Conservation (phyloP, 2,797 vertebrate genomes). For the Cuniculus paca region DNA sequence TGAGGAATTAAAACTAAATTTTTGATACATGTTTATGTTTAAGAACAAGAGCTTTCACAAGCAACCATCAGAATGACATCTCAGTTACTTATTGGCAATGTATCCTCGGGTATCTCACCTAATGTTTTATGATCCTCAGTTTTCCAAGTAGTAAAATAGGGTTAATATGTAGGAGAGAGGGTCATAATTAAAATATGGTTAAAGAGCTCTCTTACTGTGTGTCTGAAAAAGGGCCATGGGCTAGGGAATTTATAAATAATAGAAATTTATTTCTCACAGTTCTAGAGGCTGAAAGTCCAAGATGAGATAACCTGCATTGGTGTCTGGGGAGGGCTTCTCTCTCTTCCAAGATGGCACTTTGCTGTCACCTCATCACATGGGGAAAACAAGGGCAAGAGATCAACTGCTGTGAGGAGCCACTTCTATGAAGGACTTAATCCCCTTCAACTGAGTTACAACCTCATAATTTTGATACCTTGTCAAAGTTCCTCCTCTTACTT, state of each 20-base stretch:
- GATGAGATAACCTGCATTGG: background rate
- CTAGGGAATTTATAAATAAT: background rate
- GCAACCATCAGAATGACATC: background rate
- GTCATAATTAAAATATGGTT: background rate
- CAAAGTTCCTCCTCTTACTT: background rate
- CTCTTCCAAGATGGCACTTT: background rate
- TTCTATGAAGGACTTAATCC: background rate
- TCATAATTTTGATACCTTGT: background rate
- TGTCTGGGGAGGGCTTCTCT: background rate
- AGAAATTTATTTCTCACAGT: background rate
- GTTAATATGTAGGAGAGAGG: background rate
- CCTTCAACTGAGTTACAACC: too few species aligned
- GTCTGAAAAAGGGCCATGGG: background rate
- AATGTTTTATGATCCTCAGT: background rate
- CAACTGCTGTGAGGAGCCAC: background rate
- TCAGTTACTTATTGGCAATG: background rate
- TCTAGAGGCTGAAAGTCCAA: background rate
- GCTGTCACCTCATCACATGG: background rate
- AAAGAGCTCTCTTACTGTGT: background rate
- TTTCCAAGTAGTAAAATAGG: background rate
- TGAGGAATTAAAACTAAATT: background rate
- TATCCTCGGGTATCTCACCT: background rate
- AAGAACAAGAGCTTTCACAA: background rate
- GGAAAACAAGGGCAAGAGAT: background rate
- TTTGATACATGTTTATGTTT: background rate